Percentiles rank a stretch among this genome's conserved stretches.
These are phyloP conservation scores for Spheniscus humboldti DNA, from an alignment of 2,797 vertebrate species.

Conservation along the genomic window DNA sequence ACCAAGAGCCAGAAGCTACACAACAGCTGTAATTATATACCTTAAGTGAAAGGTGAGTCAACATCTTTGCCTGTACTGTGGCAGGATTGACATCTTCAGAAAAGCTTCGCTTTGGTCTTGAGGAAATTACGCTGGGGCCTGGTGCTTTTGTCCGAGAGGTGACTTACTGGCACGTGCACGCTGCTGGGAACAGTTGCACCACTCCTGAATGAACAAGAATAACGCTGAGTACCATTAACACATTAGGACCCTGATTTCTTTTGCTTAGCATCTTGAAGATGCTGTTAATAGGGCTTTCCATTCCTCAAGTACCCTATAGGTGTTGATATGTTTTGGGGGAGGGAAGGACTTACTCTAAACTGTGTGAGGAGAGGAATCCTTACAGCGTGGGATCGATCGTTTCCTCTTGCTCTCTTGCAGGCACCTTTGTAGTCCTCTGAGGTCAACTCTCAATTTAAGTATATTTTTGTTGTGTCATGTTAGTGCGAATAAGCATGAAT, in stretches of 20 bases:
- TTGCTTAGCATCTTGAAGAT: not conserved
- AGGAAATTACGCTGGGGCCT: not conserved
- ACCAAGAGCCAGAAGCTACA: not conserved
- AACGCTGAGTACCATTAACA: not conserved
- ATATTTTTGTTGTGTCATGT: accelerated
- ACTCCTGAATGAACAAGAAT: accelerated
- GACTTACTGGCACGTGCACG: accelerated
- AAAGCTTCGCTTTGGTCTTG: accelerated
- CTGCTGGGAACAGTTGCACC: not conserved
- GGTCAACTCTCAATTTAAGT: accelerated
- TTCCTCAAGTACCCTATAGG: not conserved
- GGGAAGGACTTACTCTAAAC: not conserved
- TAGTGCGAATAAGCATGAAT: not conserved
- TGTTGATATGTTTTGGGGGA: accelerated
- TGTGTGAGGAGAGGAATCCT: accelerated
- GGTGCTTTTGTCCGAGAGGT: not conserved
- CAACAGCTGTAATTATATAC: constrained; percentile 34
- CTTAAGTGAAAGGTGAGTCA: constrained; percentile 12
- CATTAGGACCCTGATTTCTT: accelerated
- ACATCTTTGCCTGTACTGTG: not conserved
- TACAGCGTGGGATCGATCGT: accelerated
- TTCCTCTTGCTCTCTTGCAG: not conserved
- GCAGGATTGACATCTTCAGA: not conserved
- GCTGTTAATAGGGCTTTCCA: not conserved
- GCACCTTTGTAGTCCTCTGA: not conserved